These are phyloP conservation scores for Nematostella vectensis DNA, from an alignment of 92 coral and sea anemone genomes.

Conservation along the genomic window DNA sequence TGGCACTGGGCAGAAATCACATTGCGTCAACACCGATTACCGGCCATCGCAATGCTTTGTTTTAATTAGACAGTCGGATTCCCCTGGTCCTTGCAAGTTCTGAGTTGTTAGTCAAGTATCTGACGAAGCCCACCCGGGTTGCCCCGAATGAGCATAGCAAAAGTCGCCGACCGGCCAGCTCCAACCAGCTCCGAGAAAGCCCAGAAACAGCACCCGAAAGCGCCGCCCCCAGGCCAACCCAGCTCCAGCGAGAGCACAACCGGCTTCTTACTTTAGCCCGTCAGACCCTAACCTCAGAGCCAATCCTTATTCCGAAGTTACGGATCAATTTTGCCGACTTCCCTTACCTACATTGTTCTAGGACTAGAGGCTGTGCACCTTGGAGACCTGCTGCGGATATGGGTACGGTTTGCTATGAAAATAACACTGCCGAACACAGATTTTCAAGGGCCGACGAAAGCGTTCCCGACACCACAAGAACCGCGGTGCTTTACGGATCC, in stretches of 20 bases:
- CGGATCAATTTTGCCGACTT: too few relatives aligned
- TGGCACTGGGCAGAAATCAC: too few relatives aligned
- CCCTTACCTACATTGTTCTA: too few relatives aligned
- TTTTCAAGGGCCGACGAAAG: constrained; percentile 28
- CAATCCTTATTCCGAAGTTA: too few relatives aligned
- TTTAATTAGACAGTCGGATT: constrained; percentile 65
- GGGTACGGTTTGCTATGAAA: constrained; percentile 18
- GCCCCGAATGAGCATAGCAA: too few relatives aligned
- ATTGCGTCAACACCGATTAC: constrained; percentile 17
- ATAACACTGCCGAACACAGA: constrained; percentile 8
- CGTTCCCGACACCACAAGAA: constrained; percentile 19
- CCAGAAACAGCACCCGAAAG: too few relatives aligned
- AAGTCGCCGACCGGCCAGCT: too few relatives aligned
- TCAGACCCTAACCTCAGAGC: constrained; percentile 24
- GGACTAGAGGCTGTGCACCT: constrained; percentile 46
- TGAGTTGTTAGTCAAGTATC: constrained; percentile 42
- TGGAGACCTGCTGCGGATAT: constrained; percentile 36
- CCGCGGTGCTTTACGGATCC: constrained; percentile 16
- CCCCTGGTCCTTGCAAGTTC: constrained; percentile 66
- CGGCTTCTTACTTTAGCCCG: constrained; percentile 29
- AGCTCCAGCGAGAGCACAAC: constrained; percentile 41
- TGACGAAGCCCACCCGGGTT: constrained; percentile 45
- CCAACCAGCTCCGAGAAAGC: too few relatives aligned
- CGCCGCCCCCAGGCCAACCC: constrained; percentile 10
- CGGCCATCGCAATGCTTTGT: constrained; percentile 43